phyloP scores from a whole-genome alignment of 1,140 invertebrate species.

The Drosophila grimshawi region DNA sequence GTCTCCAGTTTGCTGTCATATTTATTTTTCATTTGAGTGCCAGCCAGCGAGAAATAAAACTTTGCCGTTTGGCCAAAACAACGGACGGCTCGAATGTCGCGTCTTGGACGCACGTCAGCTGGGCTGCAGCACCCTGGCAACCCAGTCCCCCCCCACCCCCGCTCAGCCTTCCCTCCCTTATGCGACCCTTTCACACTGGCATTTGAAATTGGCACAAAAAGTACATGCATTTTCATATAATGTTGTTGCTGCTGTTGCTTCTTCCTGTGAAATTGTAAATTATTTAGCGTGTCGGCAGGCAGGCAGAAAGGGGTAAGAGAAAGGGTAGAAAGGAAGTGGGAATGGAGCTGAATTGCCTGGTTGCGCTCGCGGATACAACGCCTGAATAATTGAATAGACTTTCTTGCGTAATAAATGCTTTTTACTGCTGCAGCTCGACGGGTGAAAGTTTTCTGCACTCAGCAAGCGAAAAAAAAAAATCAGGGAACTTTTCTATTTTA shows the following conservation, averaged over 20 bases:
- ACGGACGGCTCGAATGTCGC: slow-evolving; percentile 68
- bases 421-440: slow-evolving; percentile 60
- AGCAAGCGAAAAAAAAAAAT: slow-evolving; percentile 2
- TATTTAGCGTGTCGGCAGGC: slow-evolving; percentile 72
- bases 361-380: slow-evolving; percentile 53
- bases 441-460: slow-evolving; percentile 68
- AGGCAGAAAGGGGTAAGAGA: slow-evolving; percentile 1
- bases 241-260: slow-evolving; percentile 43
- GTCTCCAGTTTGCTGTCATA: slow-evolving; percentile 71
- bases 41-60: slow-evolving; percentile 72
- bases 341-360: background rate
- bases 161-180: background rate
- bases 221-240: slow-evolving; percentile 80
- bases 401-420: slow-evolving; percentile 81
- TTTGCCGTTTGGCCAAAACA: slow-evolving; percentile 82
- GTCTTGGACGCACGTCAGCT: slow-evolving; percentile 78
- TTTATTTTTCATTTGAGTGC: slow-evolving; percentile 84
- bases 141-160: background rate
- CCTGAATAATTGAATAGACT: slow-evolving; percentile 81
- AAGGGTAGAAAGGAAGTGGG: background rate
- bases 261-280: slow-evolving; percentile 73
- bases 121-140: slow-evolving; percentile 21
- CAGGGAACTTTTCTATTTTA: slow-evolving; percentile 54
- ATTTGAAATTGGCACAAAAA: slow-evolving; percentile 51
- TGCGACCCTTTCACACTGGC: background rate